Percentiles rank a stretch among this genome's conserved stretches.
These are phyloP conservation scores for Choloepus didactylus DNA, from an alignment of 2,797 vertebrate species.

Conservation along the genomic window DNA sequence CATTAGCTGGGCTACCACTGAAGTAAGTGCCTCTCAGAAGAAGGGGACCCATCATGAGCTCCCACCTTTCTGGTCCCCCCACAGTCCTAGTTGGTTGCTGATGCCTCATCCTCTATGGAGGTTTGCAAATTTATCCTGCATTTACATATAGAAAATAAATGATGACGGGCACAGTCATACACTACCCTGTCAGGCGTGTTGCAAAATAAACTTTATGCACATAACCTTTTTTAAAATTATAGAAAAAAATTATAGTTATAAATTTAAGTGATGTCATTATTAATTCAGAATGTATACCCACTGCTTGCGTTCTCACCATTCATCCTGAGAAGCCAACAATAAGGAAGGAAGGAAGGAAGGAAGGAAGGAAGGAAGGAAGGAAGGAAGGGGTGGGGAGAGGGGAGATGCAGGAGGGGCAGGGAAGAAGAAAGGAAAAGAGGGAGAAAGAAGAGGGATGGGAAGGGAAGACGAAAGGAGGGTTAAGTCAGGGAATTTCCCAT, in stretches of 20 bases:
- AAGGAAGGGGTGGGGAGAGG: not conserved
- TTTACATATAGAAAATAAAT: not conserved
- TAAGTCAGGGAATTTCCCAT: not conserved
- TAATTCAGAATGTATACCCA: not conserved
- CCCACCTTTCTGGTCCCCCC: not conserved
- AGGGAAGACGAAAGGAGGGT: not conserved
- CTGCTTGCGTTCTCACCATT: not conserved
- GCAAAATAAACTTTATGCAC: not conserved
- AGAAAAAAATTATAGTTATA: not conserved
- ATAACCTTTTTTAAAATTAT: not conserved
- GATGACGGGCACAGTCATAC: not conserved
- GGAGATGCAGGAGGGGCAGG: not conserved
- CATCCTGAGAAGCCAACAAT: not conserved
- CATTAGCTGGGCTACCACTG: not conserved
- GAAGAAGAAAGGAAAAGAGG: no score
- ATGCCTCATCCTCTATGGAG: not conserved
- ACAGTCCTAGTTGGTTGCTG: not conserved
- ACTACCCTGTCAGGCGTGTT: not conserved
- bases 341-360: not conserved
- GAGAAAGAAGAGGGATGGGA: no score
- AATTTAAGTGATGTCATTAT: not conserved
- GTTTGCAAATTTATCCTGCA: not conserved
- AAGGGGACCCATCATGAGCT: not conserved
- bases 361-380: not conserved
- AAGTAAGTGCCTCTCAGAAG: not conserved